These are phyloP conservation scores for Microplitis mediator DNA, from an alignment of 1,140 invertebrate genomes.

Conservation along the genomic window DNA sequence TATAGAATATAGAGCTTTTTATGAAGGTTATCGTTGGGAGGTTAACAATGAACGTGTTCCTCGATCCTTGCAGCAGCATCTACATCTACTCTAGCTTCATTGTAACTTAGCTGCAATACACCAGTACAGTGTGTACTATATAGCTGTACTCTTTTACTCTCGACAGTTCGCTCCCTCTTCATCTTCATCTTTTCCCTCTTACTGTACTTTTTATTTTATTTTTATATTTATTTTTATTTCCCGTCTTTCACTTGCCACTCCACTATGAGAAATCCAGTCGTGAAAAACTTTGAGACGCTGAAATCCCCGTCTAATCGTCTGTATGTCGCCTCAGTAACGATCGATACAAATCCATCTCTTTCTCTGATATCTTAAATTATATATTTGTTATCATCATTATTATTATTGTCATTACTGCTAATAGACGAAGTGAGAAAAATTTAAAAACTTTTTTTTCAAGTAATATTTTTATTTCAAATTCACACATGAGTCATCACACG, in stretches of 20 bases:
- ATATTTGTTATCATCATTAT: slow-evolving; percentile 32
- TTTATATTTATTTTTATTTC: slow-evolving; percentile 12
- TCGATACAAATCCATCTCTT: slow-evolving; percentile 42
- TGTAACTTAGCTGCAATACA: neutral
- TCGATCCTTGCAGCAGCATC: neutral
- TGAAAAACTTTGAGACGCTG: slow-evolving; percentile 33
- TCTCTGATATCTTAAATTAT: slow-evolving; percentile 24
- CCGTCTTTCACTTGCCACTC: neutral
- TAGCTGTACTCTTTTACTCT: too few species aligned
- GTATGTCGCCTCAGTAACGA: slow-evolving; percentile 38
- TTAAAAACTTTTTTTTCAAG: too few species aligned
- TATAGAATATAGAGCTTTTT: neutral
- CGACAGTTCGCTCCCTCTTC: neutral
- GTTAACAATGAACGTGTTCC: slow-evolving; percentile 31
- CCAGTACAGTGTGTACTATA: neutral
- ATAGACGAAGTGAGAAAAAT: too few species aligned
- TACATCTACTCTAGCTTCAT: neutral
- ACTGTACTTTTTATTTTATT: slow-evolving; percentile 1
- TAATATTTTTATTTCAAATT: too few species aligned
- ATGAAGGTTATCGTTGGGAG: slow-evolving; percentile 25
- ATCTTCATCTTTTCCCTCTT: slow-evolving; percentile 1
- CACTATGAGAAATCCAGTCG: too few species aligned
- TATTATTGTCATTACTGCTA: neutral
- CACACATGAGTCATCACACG: too few species aligned
- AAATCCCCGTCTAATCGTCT: slow-evolving; percentile 49